Conservation (phyloP, 53 echinoderm and acorn worm genomes). For the Patiria pectinifera region DNA sequence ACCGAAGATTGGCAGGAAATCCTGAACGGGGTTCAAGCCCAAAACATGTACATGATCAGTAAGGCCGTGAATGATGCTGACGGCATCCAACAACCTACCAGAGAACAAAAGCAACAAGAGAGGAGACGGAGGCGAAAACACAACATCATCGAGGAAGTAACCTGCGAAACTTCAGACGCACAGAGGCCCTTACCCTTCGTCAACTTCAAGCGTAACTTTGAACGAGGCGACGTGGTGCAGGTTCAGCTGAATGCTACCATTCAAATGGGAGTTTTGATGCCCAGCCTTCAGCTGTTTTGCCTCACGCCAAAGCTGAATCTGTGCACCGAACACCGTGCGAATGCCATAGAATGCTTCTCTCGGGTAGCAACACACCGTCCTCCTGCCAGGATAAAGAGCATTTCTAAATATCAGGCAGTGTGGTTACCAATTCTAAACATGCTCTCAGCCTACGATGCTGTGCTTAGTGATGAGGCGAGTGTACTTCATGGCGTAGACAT, state of each 20-base stretch:
- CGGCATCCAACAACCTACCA: neutral
- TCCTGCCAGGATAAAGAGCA: slow-evolving; percentile 46
- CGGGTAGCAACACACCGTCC: slow-evolving; percentile 57
- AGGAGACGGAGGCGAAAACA: neutral
- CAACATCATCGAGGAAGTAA: slow-evolving; percentile 33
- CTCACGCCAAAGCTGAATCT: slow-evolving; percentile 78
- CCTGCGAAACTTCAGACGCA: slow-evolving; percentile 42
- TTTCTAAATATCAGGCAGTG: slow-evolving; percentile 65
- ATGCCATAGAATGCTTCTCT: slow-evolving; percentile 76
- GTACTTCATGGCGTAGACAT: slow-evolving; percentile 77
- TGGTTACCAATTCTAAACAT: slow-evolving; percentile 88
- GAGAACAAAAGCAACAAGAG: neutral
- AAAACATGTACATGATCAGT: neutral
- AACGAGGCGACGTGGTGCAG: slow-evolving; percentile 73
- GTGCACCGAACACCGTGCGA: slow-evolving; percentile 83
- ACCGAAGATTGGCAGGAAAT: slow-evolving; percentile 46
- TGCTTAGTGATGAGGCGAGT: slow-evolving; percentile 71
- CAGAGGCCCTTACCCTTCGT: slow-evolving; percentile 41
- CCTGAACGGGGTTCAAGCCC: neutral
- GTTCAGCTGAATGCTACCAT: slow-evolving; percentile 77
- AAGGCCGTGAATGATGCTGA: slow-evolving; percentile 6
- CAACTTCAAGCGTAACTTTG: slow-evolving; percentile 67
- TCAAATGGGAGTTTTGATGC: slow-evolving; percentile 70
- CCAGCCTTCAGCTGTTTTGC: slow-evolving; percentile 77
- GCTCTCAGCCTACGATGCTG: slow-evolving; percentile 77